Base-by-base conservation (phyloP, 2,113 vertebrate species). In the Shinisaurus crocodilurus region DNA sequence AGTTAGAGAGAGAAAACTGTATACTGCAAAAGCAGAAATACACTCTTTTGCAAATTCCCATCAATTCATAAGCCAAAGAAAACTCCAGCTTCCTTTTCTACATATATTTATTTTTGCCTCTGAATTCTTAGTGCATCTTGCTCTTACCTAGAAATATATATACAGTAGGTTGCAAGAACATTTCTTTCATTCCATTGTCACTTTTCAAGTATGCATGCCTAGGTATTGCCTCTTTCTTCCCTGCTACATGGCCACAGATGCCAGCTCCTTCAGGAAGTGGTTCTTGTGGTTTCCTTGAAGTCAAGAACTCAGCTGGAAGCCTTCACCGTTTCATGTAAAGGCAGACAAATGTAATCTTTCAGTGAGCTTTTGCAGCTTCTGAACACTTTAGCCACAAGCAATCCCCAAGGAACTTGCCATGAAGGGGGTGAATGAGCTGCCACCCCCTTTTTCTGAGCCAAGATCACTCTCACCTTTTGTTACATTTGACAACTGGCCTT, bases 1-100 rank as follows among this genome's bases (percentile, higher is more conserved):
- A 93, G 90, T 94, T 91, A 81, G 86, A 92, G 74, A 89, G 5
- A 25, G 18, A 69, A 92, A 92, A 95, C 88, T 77, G 34, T 69
- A 82, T 85, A 57, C 0, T 4, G 91, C 92, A 37, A 85, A 90
- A 69, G 1, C 29, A 89, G 67, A 40, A 15, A 81, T 67, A 7
- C 0, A 0, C 29, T 86, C 25, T 15, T 77, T 72, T 85, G 70
- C 40, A 89, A 83, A 81, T 89, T 85, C 91, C 60, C 37, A 34
- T 20, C 0, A 0, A 16, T 72, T 91, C 1, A 0, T 0, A 0
- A 45, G 12, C 63, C 57, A 91, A 85, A 88, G 25, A 93, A 90
- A 91, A 88, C 0, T 20, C 88, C n/a, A 82, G 1, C 79, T 92
- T 89, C 8, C 7, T 1, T 57, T 43, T 60, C 72, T 67, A 76